These are phyloP conservation scores for Rhinogobius similis DNA, from an alignment of 2,113 vertebrate species.

Conservation along the genomic window DNA sequence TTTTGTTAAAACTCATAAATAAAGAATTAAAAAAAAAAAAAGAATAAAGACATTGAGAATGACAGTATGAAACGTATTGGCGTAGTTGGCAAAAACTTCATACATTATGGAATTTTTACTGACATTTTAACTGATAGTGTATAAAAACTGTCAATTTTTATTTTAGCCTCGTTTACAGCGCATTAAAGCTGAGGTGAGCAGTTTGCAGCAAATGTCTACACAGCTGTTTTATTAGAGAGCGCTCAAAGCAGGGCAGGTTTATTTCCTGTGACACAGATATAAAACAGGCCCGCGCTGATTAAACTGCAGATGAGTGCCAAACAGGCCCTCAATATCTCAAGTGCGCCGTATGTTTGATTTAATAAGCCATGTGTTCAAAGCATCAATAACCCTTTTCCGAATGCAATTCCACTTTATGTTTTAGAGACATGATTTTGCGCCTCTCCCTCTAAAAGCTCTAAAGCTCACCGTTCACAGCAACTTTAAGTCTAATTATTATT, in stretches of 20 bases:
- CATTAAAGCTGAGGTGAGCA: slow-evolving; percentile 9
- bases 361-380: slow-evolving; percentile 3
- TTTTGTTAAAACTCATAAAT: no score
- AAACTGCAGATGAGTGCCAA: not conserved
- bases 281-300: not conserved
- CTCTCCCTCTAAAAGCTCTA: not conserved
- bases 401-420: not conserved
- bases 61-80: no score
- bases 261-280: slow-evolving; percentile 4
- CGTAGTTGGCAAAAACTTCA: no score
- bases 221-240: not conserved
- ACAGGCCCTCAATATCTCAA: not conserved
- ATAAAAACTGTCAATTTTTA: not conserved
- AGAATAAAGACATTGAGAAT: no score
- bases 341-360: slow-evolving; percentile 5
- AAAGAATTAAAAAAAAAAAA: no score
- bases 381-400: slow-evolving; percentile 2
- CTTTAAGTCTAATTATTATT: not conserved
- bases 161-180: not conserved
- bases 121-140: not conserved
- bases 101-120: no score
- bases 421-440: not conserved
- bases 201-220: slow-evolving; percentile 4
- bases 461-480: not conserved
- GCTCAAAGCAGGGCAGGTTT: not conserved